Base-by-base conservation (phyloP, 2,113 vertebrate species). In the Clarias macrocephalus region DNA sequence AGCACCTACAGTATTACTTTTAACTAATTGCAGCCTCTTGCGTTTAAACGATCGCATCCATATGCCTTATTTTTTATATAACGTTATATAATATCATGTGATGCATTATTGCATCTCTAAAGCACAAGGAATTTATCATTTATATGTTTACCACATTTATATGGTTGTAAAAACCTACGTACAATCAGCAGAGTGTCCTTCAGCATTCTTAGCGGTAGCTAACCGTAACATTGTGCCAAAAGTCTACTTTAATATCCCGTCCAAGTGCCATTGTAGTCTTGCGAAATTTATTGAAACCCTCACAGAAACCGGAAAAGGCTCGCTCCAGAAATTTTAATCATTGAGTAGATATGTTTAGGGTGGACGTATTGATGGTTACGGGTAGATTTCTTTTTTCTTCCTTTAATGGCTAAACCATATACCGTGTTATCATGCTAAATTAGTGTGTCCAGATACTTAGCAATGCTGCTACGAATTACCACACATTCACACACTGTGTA, bases 141-240 rank as follows among this genome's bases (percentile, higher is more conserved):
- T 28, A 56, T 56, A 79, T 28, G 56, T 21, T 59, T 80, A 60
- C 59, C 28, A 33, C 56, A 42, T 81, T 81, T 60, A 59, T 59
- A 59, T 59, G 19, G 9, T 80, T 59, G 16, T 33, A 80, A 80
- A 80, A 59, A 62, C 5, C 0, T 62, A 48, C 19, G 25, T 37
- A 60, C 57, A 62, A 81, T 42, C 28, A 33, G 56, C 79, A 80
- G 3, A 80, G 30, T 80, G 28, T 81, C 30, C 57, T 81, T 81
- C 62, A 23, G 30, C 10, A 81, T 60, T 81, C 79, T 13, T 59
- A 80, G 54, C 76, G 21, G 76, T 30, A 80, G 28, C n/a, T 59
- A 59, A 11, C 30, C 62, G 9, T 30, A 80, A 60, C 57, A 80
- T 37, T 3, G 79, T 81, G 79, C 79, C 57, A 81, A 60, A 23